Conservation (phyloP, 2,888 invertebrate species). For the Scaptodrosophila latifasciaeformis region DNA sequence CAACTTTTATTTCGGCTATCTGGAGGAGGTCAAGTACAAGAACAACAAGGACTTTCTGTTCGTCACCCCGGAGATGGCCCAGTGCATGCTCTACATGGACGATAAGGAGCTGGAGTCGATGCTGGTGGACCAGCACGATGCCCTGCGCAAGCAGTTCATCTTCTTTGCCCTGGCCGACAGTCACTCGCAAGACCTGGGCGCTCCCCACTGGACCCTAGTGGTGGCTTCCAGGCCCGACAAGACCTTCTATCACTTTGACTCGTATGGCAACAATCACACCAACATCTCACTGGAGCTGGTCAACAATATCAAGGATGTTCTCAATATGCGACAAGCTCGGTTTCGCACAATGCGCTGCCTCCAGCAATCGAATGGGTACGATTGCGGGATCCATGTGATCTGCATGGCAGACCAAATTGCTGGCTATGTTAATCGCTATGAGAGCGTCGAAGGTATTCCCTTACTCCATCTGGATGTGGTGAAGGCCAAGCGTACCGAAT, state of each 20-base stretch:
- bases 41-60: slow-evolving; percentile 81
- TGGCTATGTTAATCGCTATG: slow-evolving; percentile 68
- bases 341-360: slow-evolving; percentile 78
- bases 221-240: slow-evolving; percentile 85
- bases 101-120: slow-evolving; percentile 82
- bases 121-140: slow-evolving; percentile 81
- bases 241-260: slow-evolving; percentile 88
- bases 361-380: slow-evolving; percentile 89
- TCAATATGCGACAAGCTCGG: slow-evolving; percentile 72
- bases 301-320: slow-evolving; percentile 75
- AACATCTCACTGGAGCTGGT: slow-evolving; percentile 81
- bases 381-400: slow-evolving; percentile 92
- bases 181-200: slow-evolving; percentile 82
- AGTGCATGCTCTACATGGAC: slow-evolving; percentile 88
- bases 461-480: slow-evolving; percentile 76
- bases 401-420: slow-evolving; percentile 82
- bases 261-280: slow-evolving; percentile 81
- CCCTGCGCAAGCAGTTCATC: slow-evolving; percentile 81
- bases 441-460: slow-evolving; percentile 63
- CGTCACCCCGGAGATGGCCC: slow-evolving; percentile 85
- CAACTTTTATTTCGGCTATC: slow-evolving; percentile 93
- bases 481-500: slow-evolving; percentile 78
- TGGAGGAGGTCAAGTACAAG: slow-evolving; percentile 82
- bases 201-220: slow-evolving; percentile 92
- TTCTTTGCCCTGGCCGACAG: slow-evolving; percentile 93